Conservation (phyloP, 1,140 invertebrate species). For the Bombus waltoni region DNA sequence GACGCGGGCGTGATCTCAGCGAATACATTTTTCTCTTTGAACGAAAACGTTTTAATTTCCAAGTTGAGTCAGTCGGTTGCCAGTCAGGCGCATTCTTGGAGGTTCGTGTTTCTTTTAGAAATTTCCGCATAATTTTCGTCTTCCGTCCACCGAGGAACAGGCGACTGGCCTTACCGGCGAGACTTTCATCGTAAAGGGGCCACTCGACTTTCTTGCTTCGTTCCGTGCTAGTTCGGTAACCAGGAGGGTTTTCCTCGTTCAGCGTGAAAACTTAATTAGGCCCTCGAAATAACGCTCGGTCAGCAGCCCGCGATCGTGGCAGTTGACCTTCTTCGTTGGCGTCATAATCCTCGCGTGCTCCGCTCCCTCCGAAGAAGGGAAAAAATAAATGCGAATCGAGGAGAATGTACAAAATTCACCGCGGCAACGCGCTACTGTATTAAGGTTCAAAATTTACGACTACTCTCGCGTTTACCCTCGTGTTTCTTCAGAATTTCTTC, state of each 20-base stretch:
- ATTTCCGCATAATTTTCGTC: neutral
- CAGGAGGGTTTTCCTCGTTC: constrained; percentile 47
- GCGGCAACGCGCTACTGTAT: constrained; percentile 32
- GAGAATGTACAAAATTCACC: neutral
- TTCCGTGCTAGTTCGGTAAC: constrained; percentile 41
- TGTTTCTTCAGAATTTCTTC: neutral
- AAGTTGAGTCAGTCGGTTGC: neutral
- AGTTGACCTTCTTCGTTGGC: constrained; percentile 43
- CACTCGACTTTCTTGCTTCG: neutral
- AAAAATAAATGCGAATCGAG: neutral
- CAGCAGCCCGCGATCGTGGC: constrained; percentile 43
- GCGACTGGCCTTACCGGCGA: neutral
- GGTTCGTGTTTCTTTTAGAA: neutral
- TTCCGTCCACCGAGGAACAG: neutral
- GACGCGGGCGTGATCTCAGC: neutral
- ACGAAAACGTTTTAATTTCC: neutral
- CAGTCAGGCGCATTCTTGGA: neutral
- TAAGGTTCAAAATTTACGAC: constrained; percentile 47
- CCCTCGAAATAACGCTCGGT: constrained; percentile 64
- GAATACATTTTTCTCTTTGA: neutral
- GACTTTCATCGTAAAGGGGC: constrained; percentile 3
- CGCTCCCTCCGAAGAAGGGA: neutral
- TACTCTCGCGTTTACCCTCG: neutral
- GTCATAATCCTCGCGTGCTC: constrained; percentile 51
- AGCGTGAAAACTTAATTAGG: constrained; percentile 67